phyloP scores from a whole-genome alignment of 37 sponge, comb jelly and placozoan genomes.

The Chondrilla cf. caribensis region DNA sequence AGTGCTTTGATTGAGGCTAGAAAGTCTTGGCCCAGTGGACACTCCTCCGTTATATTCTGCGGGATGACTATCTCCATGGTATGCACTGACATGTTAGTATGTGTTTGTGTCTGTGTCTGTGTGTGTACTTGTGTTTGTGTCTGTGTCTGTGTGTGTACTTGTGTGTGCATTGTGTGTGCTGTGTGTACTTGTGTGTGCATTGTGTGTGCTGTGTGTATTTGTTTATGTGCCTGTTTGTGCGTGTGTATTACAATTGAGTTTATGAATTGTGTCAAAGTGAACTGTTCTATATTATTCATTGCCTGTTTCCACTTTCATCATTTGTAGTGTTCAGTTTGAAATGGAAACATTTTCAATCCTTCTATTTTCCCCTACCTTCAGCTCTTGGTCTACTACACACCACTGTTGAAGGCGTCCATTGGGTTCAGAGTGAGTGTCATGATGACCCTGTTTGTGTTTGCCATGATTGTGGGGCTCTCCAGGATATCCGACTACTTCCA shows the following conservation, averaged over 20 bases:
- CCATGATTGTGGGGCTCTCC: conserved; percentile 35
- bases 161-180: too few relatives aligned
- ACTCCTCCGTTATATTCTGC: conserved; percentile 25
- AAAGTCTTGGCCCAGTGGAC: conserved; percentile 68
- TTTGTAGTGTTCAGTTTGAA: too few relatives aligned
- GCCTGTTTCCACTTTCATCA: too few relatives aligned
- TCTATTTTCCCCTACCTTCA: background rate
- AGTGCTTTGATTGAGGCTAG: conserved; percentile 9
- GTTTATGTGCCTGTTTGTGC: background rate
- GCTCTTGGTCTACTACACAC: background rate
- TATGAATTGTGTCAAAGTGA: background rate
- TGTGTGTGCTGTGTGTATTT: too few relatives aligned
- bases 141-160: too few relatives aligned
- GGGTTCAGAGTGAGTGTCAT: background rate
- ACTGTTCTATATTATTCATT: too few relatives aligned
- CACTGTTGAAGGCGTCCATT: background rate
- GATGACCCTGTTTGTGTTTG: conserved; percentile 29
- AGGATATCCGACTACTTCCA: conserved; percentile 62
- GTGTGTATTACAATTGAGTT: background rate
- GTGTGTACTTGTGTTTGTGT: too few relatives aligned
- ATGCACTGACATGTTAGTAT: too few relatives aligned
- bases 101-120: too few relatives aligned
- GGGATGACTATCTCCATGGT: conserved; percentile 27
- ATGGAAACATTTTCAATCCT: too few relatives aligned
- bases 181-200: too few relatives aligned